Evolutionary conservation across 2,797 vertebrate species (phyloP).

Genomic region (Emys orbicularis): DNA sequence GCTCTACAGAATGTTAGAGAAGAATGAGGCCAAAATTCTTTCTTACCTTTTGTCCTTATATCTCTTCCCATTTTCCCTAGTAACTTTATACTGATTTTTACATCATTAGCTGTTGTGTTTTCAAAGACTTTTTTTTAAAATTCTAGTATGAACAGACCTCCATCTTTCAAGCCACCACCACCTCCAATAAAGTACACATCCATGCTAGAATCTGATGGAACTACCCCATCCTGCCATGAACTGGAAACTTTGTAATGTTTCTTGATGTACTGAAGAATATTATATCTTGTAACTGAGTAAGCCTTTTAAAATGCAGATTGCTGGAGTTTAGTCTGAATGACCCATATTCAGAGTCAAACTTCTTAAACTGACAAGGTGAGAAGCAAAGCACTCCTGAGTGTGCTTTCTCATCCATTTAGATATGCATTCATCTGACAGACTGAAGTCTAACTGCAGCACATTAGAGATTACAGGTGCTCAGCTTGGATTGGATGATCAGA

Average conservation of each 20-base stretch:
- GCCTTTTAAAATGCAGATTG: background rate
- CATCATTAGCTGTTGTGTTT: background rate
- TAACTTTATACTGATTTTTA: background rate
- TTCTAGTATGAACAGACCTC: slow-evolving; percentile 79
- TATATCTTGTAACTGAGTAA: background rate
- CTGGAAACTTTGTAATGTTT: slow-evolving; percentile 68
- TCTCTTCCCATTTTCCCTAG: background rate
- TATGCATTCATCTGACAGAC: background rate
- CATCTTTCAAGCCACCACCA: slow-evolving; percentile 77
- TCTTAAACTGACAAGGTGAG: background rate
- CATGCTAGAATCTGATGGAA: slow-evolving; percentile 66
- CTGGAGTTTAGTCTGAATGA: background rate
- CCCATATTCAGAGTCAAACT: slow-evolving; percentile 21
- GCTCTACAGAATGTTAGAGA: background rate
- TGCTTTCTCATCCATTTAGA: background rate
- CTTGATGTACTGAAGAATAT: background rate
- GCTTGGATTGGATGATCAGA: background rate
- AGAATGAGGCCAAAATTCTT: background rate
- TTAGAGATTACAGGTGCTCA: background rate
- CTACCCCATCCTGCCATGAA: slow-evolving; percentile 54
- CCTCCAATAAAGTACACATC: slow-evolving; percentile 75
- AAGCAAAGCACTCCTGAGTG: slow-evolving; percentile 49
- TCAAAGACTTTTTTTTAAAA: slow-evolving; percentile 8
- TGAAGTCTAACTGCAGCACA: background rate
- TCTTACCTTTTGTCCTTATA: background rate